These are phyloP conservation scores for Oreotrochilus melanogaster DNA, from an alignment of 2,113 vertebrate species.

Conservation along the genomic window DNA sequence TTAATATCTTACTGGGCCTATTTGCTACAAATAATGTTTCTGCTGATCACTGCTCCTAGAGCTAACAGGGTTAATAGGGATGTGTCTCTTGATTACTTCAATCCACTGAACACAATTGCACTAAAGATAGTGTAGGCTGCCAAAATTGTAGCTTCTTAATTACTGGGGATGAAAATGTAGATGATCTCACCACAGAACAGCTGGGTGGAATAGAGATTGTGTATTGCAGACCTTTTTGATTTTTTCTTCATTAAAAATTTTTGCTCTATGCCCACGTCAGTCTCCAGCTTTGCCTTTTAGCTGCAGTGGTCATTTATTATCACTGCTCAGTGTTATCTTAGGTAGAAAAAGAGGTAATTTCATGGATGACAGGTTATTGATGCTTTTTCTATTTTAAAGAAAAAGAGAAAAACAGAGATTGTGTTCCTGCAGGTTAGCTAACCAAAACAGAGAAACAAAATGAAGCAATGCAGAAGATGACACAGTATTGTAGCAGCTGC, in stretches of 20 bases:
- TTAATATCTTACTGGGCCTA: not conserved
- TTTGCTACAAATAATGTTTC: not conserved
- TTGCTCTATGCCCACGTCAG: not conserved
- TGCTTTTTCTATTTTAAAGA: not conserved
- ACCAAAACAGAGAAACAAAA: not conserved
- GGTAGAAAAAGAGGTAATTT: not conserved
- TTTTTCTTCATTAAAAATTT: not conserved
- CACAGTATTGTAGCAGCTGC: not conserved
- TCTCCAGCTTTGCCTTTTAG: not conserved
- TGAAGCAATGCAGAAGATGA: not conserved
- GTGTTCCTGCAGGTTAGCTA: not conserved
- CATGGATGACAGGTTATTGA: not conserved
- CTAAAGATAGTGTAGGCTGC: not conserved
- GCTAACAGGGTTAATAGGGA: not conserved
- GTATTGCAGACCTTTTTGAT: not conserved
- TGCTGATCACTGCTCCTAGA: not conserved
- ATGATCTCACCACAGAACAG: not conserved
- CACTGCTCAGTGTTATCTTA: not conserved
- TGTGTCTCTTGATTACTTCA: not conserved
- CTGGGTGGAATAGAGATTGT: not conserved
- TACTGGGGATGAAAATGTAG: not conserved
- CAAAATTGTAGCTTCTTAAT: not conserved
- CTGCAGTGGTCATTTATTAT: accelerated
- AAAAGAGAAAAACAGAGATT: not conserved
- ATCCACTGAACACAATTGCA: not conserved